A percentile compares a stretch with the other conserved stretches of the same genome.
phyloP scores from a whole-genome alignment of 2,888 invertebrate genomes.

The Aromia moschata region DNA sequence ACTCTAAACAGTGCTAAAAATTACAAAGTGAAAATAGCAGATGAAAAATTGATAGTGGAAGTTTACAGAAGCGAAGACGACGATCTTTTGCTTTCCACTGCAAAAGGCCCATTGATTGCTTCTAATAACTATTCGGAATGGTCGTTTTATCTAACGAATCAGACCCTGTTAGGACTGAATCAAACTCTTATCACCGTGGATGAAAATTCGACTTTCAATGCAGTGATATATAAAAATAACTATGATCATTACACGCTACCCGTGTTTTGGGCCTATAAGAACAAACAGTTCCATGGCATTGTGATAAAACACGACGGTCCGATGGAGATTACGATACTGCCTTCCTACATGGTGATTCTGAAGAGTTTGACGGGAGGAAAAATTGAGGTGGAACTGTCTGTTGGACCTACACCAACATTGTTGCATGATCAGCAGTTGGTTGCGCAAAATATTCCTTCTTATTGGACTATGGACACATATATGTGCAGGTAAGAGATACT shows the following conservation, averaged over 20 bases:
- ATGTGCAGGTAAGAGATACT: slow-evolving; percentile 63
- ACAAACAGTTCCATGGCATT: slow-evolving; percentile 68
- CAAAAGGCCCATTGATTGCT: slow-evolving; percentile 69
- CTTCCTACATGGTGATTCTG: slow-evolving; percentile 66
- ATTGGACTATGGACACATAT: slow-evolving; percentile 64
- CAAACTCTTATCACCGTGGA: slow-evolving; percentile 61
- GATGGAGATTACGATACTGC: slow-evolving; percentile 66
- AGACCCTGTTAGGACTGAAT: slow-evolving; percentile 68
- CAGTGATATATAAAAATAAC: slow-evolving; percentile 64
- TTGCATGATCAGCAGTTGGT: slow-evolving; percentile 59
- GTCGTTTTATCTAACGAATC: slow-evolving; percentile 66
- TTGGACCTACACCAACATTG: slow-evolving; percentile 66
- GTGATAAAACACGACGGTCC: slow-evolving; percentile 66
- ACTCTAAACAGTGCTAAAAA: slow-evolving; percentile 33
- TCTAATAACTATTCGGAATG: slow-evolving; percentile 71
- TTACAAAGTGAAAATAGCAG: slow-evolving; percentile 33
- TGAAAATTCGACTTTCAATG: slow-evolving; percentile 52
- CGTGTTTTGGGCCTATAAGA: slow-evolving; percentile 65
- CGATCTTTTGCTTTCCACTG: slow-evolving; percentile 65
- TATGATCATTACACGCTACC: slow-evolving; percentile 64
- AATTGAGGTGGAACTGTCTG: slow-evolving; percentile 64
- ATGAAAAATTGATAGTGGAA: slow-evolving; percentile 47
- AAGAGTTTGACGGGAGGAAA: slow-evolving; percentile 65
- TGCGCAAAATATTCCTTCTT: slow-evolving; percentile 50
- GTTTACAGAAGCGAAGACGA: slow-evolving; percentile 40